These are phyloP conservation scores for Chaitophorus viminalis DNA, from an alignment of 2,888 invertebrate genomes.

Conservation along the genomic window DNA sequence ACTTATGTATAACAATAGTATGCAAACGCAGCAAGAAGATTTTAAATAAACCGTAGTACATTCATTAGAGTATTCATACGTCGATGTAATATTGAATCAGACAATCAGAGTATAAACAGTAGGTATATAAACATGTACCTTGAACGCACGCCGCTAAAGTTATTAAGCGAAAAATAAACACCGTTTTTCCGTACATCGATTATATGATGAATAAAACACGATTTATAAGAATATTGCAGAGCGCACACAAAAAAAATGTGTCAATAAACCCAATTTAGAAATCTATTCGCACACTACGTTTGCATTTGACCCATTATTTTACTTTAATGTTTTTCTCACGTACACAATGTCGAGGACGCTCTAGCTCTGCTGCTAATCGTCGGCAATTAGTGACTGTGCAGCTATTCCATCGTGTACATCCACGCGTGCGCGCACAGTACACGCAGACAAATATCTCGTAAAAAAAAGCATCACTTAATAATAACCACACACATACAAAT, in stretches of 20 bases:
- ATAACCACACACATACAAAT: neutral
- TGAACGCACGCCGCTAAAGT: too few species aligned
- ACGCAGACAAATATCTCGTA: neutral
- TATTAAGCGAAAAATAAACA: neutral
- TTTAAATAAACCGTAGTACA: too few species aligned
- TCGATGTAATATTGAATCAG: neutral
- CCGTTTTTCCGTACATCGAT: neutral
- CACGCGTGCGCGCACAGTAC: neutral
- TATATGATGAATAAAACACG: neutral
- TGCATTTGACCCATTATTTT: constrained; percentile 26
- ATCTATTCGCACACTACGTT: neutral
- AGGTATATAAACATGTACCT: too few species aligned
- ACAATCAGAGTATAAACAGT: too few species aligned
- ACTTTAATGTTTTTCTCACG: constrained; percentile 22
- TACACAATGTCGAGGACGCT: constrained; percentile 33
- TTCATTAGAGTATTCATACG: neutral
- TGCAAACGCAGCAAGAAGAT: too few species aligned
- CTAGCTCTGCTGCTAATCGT: constrained; percentile 35
- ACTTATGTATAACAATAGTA: too few species aligned
- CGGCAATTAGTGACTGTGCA: constrained; percentile 37
- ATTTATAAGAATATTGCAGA: too few species aligned
- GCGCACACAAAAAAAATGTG: neutral
- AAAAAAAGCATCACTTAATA: neutral
- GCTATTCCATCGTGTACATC: neutral
- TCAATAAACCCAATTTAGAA: neutral